These are phyloP conservation scores for Heloderma charlesbogerti DNA, from an alignment of 2,113 vertebrate genomes.

Conservation along the genomic window DNA sequence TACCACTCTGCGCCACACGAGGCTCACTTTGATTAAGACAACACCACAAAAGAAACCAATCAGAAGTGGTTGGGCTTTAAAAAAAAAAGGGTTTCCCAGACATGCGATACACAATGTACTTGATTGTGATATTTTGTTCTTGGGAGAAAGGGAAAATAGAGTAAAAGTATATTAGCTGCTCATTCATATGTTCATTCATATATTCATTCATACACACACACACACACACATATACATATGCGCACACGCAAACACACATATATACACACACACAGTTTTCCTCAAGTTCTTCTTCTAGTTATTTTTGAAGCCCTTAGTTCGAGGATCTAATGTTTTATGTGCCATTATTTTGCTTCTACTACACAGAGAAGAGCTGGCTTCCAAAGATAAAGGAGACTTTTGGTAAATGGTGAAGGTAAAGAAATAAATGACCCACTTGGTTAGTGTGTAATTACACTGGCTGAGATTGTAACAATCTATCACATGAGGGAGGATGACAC, in stretches of 20 bases:
- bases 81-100: slow-evolving; percentile 64
- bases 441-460: slow-evolving; percentile 97
- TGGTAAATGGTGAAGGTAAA: slow-evolving; percentile 95
- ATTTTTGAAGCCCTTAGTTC: slow-evolving; percentile 76
- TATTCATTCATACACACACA: background rate
- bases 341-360: slow-evolving; percentile 88
- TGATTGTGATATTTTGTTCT: slow-evolving; percentile 58
- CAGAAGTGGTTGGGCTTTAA: slow-evolving; percentile 33
- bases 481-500: slow-evolving; percentile 91
- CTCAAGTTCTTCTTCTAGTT: slow-evolving; percentile 75
- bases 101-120: slow-evolving; percentile 56
- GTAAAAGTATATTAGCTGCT: slow-evolving; percentile 43
- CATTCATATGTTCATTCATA: background rate
- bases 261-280: slow-evolving; percentile 44
- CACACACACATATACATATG: no score
- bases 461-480: slow-evolving; percentile 98
- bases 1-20: no score
- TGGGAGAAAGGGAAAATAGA: slow-evolving; percentile 47
- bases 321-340: slow-evolving; percentile 87
- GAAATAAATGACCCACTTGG: slow-evolving; percentile 98
- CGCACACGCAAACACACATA: no score
- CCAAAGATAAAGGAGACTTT: slow-evolving; percentile 97
- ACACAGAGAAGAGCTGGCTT: slow-evolving; percentile 91
- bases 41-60: slow-evolving; percentile 47
- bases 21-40: no score